phyloP scores from a whole-genome alignment of 2,797 vertebrate genomes.

The Enteromius paludinosus region DNA sequence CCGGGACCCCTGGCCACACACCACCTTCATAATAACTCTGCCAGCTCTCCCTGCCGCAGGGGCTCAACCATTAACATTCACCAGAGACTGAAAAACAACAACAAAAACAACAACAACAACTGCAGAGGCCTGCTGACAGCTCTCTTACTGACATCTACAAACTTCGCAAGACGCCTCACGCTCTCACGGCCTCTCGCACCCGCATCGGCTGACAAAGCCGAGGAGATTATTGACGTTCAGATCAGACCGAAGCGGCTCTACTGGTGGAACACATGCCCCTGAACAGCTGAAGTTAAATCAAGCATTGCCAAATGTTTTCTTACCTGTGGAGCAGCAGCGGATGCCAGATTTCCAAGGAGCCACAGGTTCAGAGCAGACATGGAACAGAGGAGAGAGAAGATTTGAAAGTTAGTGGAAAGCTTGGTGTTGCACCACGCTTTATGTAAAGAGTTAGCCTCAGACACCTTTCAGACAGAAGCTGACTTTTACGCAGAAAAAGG shows the following conservation, averaged over 20 bases:
- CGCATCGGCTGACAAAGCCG: slow-evolving; percentile 15
- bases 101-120: slow-evolving; percentile 53
- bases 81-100: slow-evolving; percentile 70
- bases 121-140: slow-evolving; percentile 54
- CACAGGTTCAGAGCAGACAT: slow-evolving; percentile 49
- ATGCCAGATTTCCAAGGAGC: slow-evolving; percentile 47
- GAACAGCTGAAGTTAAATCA: slow-evolving; percentile 56
- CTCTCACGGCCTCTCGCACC: slow-evolving; percentile 21
- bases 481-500: neutral
- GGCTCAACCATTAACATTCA: slow-evolving; percentile 77
- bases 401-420: slow-evolving; percentile 45
- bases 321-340: slow-evolving; percentile 58
- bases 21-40: slow-evolving; percentile 49
- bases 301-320: slow-evolving; percentile 59
- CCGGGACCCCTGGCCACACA: slow-evolving; percentile 42
- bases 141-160: slow-evolving; percentile 39
- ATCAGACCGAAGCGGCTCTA: slow-evolving; percentile 33
- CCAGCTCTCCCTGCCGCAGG: slow-evolving; percentile 62
- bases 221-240: slow-evolving; percentile 47
- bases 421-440: neutral
- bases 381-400: slow-evolving; percentile 53
- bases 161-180: slow-evolving; percentile 26
- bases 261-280: slow-evolving; percentile 41
- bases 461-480: neutral
- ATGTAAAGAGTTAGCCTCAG: slow-evolving; percentile 5